Evolutionary conservation across 2,888 invertebrate genomes (phyloP).

Genomic region (Scaptomyza reducta): DNA sequence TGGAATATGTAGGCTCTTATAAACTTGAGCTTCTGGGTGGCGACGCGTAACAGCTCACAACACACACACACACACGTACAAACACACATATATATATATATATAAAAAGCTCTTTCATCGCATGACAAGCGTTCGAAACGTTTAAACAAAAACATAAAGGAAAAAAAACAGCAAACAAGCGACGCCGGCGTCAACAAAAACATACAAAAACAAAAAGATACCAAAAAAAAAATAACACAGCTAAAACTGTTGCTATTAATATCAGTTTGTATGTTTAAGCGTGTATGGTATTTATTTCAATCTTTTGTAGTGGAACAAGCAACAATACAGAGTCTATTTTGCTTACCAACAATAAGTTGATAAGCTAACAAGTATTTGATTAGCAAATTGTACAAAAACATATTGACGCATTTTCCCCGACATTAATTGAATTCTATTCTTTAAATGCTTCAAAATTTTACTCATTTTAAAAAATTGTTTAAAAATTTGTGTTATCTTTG

Average conservation of each 20-base stretch:
- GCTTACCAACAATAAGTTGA: background rate
- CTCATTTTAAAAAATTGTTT: too few relatives aligned
- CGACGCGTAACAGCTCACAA: constrained; percentile 76
- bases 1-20: constrained; percentile 78
- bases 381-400: background rate
- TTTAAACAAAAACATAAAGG: constrained; percentile 58
- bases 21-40: constrained; percentile 82
- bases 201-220: constrained; percentile 17
- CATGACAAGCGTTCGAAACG: constrained; percentile 72
- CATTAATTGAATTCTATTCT: too few relatives aligned
- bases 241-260: constrained; percentile 40
- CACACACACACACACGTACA: constrained; percentile 12
- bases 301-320: background rate
- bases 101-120: constrained; percentile 67
- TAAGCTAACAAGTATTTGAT: background rate
- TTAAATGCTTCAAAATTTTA: too few relatives aligned
- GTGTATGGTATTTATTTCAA: too few relatives aligned
- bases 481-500: too few relatives aligned
- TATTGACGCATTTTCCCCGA: too few relatives aligned
- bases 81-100: constrained; percentile 8
- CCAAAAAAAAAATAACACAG: constrained; percentile 27
- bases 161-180: constrained; percentile 27
- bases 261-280: constrained; percentile 2
- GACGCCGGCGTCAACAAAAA: constrained; percentile 32
- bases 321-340: too few relatives aligned